These are phyloP conservation scores for Leucoptera coffeella DNA, from an alignment of 2,888 invertebrate species.

Conservation along the genomic window DNA sequence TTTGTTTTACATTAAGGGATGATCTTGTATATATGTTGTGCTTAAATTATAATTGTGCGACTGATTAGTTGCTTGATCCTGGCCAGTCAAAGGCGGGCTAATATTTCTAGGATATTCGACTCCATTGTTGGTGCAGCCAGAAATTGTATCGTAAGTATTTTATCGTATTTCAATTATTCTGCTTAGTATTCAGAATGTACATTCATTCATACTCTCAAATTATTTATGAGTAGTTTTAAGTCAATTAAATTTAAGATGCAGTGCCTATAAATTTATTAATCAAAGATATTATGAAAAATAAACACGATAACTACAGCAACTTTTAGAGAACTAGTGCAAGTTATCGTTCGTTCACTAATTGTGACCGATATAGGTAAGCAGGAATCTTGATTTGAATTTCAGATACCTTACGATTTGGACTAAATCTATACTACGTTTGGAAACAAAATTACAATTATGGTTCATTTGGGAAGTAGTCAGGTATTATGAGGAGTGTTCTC, in stretches of 20 bases:
- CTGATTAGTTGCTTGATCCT: slow-evolving; percentile 24
- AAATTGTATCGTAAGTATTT: slow-evolving; percentile 46
- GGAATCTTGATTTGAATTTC: slow-evolving; percentile 39
- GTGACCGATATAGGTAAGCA: slow-evolving; percentile 16
- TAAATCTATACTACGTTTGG: slow-evolving; percentile 22
- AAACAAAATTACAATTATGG: slow-evolving; percentile 36
- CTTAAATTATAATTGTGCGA: slow-evolving; percentile 21
- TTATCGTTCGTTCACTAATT: too few relatives aligned
- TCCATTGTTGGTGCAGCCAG: slow-evolving; percentile 47
- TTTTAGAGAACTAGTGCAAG: too few relatives aligned
- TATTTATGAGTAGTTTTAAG: too few relatives aligned
- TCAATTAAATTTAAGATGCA: too few relatives aligned
- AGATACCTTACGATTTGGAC: slow-evolving; percentile 33
- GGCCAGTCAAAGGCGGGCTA: slow-evolving; percentile 42
- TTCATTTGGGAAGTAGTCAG: slow-evolving; percentile 42
- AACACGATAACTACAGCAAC: too few relatives aligned
- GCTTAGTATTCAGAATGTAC: too few relatives aligned
- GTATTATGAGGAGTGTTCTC: slow-evolving; percentile 18
- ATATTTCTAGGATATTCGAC: slow-evolving; percentile 47
- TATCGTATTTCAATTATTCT: too few relatives aligned
- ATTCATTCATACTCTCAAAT: too few relatives aligned
- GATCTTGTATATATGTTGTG: slow-evolving; percentile 13
- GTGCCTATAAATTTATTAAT: too few relatives aligned
- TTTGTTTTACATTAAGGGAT: slow-evolving; percentile 50
- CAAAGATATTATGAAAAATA: too few relatives aligned